Conservation (phyloP, 92 coral and sea anemone species). For the Palythoa grandis region DNA sequence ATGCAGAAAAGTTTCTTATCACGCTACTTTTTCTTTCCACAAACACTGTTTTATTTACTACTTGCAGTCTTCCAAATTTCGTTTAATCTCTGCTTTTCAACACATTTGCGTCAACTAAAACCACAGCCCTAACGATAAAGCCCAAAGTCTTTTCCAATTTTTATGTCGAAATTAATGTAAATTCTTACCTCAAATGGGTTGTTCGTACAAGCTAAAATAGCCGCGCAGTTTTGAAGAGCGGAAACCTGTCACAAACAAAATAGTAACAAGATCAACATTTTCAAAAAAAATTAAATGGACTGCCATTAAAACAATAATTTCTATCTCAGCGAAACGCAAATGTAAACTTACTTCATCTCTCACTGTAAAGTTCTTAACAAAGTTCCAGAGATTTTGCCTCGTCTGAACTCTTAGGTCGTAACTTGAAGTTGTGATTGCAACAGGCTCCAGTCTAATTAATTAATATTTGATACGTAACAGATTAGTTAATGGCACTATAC, state of each 20-base stretch:
- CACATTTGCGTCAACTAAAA: too few relatives aligned
- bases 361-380: constrained; percentile 39
- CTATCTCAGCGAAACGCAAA: background rate
- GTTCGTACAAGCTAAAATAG: constrained; percentile 49
- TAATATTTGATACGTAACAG: background rate
- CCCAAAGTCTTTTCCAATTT: too few relatives aligned
- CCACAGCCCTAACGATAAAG: too few relatives aligned
- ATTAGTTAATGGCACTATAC: background rate
- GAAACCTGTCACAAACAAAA: constrained; percentile 14
- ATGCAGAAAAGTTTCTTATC: too few relatives aligned
- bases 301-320: background rate
- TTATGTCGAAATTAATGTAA: background rate
- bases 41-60: too few relatives aligned
- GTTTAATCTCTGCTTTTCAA: too few relatives aligned
- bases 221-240: constrained; percentile 25
- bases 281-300: background rate
- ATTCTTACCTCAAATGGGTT: constrained; percentile 66
- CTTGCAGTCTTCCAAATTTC: too few relatives aligned
- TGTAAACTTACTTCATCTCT: constrained; percentile 68
- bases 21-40: too few relatives aligned
- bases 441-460: constrained; percentile 55
- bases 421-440: constrained; percentile 51
- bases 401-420: constrained; percentile 51
- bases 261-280: too few relatives aligned
- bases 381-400: constrained; percentile 48